Base-by-base conservation (phyloP, 2,113 vertebrate species). In the Falcunculus frontatus region DNA sequence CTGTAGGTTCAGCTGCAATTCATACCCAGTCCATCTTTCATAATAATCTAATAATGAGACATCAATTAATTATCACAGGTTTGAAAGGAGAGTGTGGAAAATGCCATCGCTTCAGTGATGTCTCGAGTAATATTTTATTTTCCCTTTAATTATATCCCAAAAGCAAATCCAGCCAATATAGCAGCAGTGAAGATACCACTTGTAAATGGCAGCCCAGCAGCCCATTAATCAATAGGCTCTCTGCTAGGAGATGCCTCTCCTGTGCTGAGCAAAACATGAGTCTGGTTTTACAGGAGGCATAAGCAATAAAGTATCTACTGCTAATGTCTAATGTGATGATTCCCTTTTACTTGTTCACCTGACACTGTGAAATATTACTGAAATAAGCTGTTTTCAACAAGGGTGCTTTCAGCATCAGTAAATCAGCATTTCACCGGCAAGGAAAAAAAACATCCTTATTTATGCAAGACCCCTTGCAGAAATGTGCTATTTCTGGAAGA, bases 361-460 rank as follows among this genome's bases (percentile, higher is more conserved):
- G 95, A 72, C 95, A 97, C 69, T 42, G 53, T 95, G 93, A 95
- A 94, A 96, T 97, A 96, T 89, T 86, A 96, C 80, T 69, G 88
- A 93, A 96, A 96, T 89, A 87, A 91, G 56, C 60, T 78, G 23
- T 84, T 96, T 93, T 84, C 65, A 87, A 82, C 86, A 57, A 59
- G 47, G 72, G 74, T 88, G 93, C 59, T 83, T 87, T 89, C 72
- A 78, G 83, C 80, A 82, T 84, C 84, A 63, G 55, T 90, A 95
- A 90, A 94, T 86, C 85, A 90, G 79, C 64, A 62, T 84, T 90
- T 80, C 60, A 37, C 39, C 41, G 68, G 72, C 72, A 64, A 89
- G 57, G 49, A 62, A 65, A 65, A 89, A 87, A 62, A 62, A 3
- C 5, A 50, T 14, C 33, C 35, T 75, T 84, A 64, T 89, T 95